These are phyloP conservation scores for Marcusenius ussheri DNA, from an alignment of 2,113 vertebrate genomes.

Conservation along the genomic window DNA sequence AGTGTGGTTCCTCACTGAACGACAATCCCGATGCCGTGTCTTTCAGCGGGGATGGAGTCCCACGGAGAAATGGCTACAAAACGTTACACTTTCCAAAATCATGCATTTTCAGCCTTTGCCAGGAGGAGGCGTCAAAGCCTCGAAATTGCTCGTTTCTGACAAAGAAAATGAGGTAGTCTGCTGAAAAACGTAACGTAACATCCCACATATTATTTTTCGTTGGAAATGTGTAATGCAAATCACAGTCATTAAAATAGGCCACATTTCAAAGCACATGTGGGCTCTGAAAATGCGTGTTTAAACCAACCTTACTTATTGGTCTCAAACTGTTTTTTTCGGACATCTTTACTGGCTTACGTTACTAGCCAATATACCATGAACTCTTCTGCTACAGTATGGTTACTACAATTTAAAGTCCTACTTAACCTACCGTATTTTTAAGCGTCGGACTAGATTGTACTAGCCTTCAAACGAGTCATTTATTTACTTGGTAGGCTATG, in stretches of 20 bases:
- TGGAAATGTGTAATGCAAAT: background rate
- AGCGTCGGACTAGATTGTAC: background rate
- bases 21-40: background rate
- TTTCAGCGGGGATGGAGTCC: background rate
- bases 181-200: background rate
- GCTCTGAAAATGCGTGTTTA: background rate
- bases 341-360: background rate
- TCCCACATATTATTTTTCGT: background rate
- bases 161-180: background rate
- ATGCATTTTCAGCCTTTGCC: background rate
- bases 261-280: background rate
- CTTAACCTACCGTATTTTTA: background rate
- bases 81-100: background rate
- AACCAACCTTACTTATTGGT: background rate
- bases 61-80: background rate
- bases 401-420: background rate
- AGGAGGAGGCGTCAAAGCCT: background rate
- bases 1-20: background rate
- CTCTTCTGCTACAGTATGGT: background rate
- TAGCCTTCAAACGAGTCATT: background rate
- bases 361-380: background rate
- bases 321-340: background rate
- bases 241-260: background rate
- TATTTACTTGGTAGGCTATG: background rate
- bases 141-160: conserved; percentile 25